These are phyloP conservation scores for Salvelinus sp. DNA, from an alignment of 2,113 vertebrate genomes.

Conservation along the genomic window DNA sequence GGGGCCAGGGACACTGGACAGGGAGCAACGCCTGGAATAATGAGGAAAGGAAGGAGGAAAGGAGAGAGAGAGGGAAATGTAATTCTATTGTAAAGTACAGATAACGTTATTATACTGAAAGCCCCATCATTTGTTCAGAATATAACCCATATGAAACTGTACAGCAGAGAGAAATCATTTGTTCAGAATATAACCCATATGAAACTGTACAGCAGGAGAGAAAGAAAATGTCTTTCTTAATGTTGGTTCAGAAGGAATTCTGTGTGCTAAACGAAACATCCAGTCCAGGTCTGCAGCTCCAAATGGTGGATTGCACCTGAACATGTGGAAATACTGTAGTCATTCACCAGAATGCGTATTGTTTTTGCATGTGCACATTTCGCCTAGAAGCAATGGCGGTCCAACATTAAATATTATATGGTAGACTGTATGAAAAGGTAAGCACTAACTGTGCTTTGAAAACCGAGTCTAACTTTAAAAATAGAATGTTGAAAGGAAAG, in stretches of 20 bases:
- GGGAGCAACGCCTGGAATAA: conserved; percentile 17
- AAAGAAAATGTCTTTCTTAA: conserved; percentile 41
- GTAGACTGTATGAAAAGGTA: conserved; percentile 8
- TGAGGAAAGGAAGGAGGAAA: neutral
- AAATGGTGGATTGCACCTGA: conserved; percentile 18
- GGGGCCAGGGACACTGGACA: conserved; percentile 26
- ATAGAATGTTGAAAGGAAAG: neutral
- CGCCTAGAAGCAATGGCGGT: neutral
- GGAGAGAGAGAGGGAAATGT: conserved; percentile 6
- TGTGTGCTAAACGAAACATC: conserved; percentile 6
- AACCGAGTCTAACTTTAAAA: neutral
- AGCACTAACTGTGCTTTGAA: neutral
- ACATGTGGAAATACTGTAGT: neutral
- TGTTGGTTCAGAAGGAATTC: conserved; percentile 8
- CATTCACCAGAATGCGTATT: neutral
- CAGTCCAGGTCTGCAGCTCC: neutral
- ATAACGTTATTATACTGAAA: conserved; percentile 31
- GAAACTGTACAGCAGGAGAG: conserved; percentile 6
- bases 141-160: neutral
- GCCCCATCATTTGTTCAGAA: conserved; percentile 4
- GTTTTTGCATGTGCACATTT: neutral
- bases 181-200: conserved; percentile 5
- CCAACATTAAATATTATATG: neutral
- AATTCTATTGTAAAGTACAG: conserved; percentile 24
- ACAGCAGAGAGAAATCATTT: conserved; percentile 27